Evolutionary conservation across 2,888 invertebrate genomes (phyloP), one percentile per base, ranked within the genome.

Genomic region (Hesperia comma): DNA sequence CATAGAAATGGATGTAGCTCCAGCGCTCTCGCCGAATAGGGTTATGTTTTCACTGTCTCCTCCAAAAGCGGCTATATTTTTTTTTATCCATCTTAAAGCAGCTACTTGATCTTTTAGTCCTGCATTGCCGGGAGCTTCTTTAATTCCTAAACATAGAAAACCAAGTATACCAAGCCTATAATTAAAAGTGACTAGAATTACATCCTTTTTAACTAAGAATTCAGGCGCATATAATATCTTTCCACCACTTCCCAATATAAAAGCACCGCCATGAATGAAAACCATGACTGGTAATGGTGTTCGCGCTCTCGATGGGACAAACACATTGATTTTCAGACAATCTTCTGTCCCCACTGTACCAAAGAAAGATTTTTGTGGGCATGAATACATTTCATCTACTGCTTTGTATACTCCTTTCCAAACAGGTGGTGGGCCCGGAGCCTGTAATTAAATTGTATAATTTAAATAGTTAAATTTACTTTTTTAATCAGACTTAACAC

Each of bases 11-110:
- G 90, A 90, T 0, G 84, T 79, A 0, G 79, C 90, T 21, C 92
- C 92, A 58, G 92, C 92, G 62, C 92, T 92, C 76, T 90, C 88
- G 6, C 92, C 92, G 71, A 92, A 92, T 5, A 90, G n/a, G 0
- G 92, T 92, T 2, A 92, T 72, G 74, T 90, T 88, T 41, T 92
- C 84, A 7, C 88, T 86, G 70, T 92, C 89, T 8, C 92, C 92
- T 8, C 91, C 90, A 68, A 92, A 92, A 0, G 86, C 84, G 19
- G 82, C 87, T 17, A 92, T 89, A 72, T 92, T 92, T 69, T 82
- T 85, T 73, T 88, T 85, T 0, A 92, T 81, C 92, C 92, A 92
- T 70, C 79, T 84, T 14, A 92, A 73, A n/a, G 92, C 92, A 49
- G 90, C 88, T 46, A 91, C 77, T 71, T 92, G 92, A 63, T 92